These are phyloP conservation scores for Smittia aterrima DNA, from an alignment of 2,888 invertebrate genomes.

Conservation along the genomic window DNA sequence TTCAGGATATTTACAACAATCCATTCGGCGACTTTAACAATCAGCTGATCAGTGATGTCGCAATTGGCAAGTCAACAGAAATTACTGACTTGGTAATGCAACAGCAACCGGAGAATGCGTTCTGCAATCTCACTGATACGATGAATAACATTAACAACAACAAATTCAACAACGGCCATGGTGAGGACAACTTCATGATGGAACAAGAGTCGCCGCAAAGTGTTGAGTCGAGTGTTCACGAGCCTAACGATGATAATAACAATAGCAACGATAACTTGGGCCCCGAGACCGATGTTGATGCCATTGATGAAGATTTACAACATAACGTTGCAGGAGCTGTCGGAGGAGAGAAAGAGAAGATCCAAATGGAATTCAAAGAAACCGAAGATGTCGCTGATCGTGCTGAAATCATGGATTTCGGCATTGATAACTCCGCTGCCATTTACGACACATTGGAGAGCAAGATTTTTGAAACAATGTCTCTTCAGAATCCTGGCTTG, in stretches of 20 bases:
- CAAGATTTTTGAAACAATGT: conserved; percentile 3
- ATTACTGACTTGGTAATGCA: conserved; percentile 37
- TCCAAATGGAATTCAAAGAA: conserved; percentile 35
- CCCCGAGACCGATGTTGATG: conserved; percentile 74
- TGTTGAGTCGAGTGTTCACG: not conserved
- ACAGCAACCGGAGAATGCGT: conserved; percentile 24
- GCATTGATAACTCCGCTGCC: not conserved
- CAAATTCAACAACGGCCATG: conserved; percentile 34
- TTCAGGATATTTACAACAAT: conserved; percentile 36
- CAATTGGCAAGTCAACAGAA: conserved; percentile 29
- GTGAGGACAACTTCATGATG: not conserved
- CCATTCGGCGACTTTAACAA: conserved; percentile 36
- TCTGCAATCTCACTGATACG: conserved; percentile 26
- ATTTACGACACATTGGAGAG: not conserved
- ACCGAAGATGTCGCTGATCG: conserved; percentile 27
- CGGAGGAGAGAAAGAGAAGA: conserved; percentile 48
- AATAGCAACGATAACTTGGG: conserved; percentile 57
- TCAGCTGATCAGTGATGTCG: conserved; percentile 22
- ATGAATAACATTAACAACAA: conserved; percentile 38
- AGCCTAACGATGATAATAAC: conserved; percentile 36
- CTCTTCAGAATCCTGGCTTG: not conserved
- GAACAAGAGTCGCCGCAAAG: not conserved
- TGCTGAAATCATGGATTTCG: not conserved
- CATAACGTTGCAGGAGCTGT: conserved; percentile 49
- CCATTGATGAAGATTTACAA: conserved; percentile 56